phyloP scores from a whole-genome alignment of 2,888 invertebrate species.

The Pheosia tremula region DNA sequence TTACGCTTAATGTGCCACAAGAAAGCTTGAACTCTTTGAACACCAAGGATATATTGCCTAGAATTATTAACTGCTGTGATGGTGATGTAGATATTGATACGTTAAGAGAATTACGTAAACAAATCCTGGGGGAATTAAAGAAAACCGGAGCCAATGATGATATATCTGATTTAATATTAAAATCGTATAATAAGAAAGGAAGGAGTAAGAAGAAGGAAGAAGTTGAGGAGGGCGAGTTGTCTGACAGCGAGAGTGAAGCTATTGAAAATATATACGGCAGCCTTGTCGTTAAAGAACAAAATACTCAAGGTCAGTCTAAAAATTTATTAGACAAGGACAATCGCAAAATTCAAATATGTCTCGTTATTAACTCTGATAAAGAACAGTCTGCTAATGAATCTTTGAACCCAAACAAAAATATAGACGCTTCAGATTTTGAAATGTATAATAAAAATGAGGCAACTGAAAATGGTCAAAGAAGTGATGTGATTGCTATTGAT shows the following conservation, averaged over 20 bases:
- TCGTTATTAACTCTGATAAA: slow-evolving; percentile 48
- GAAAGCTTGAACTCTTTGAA: slow-evolving; percentile 70
- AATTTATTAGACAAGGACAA: slow-evolving; percentile 39
- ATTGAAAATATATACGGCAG: slow-evolving; percentile 75
- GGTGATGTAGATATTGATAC: slow-evolving; percentile 78
- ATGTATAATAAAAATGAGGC: slow-evolving; percentile 42
- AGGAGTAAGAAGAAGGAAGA: slow-evolving; percentile 52
- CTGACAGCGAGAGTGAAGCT: slow-evolving; percentile 77
- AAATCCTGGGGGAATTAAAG: slow-evolving; percentile 78
- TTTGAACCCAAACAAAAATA: slow-evolving; percentile 15
- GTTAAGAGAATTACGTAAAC: slow-evolving; percentile 72
- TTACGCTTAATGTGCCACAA: slow-evolving; percentile 75
- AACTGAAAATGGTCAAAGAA: slow-evolving; percentile 13
- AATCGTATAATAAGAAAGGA: slow-evolving; percentile 64
- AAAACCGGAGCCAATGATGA: slow-evolving; percentile 73
- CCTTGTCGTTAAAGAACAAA: slow-evolving; percentile 51
- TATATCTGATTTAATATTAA: slow-evolving; percentile 74
- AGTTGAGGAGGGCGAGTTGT: slow-evolving; percentile 77
- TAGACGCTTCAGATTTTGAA: slow-evolving; percentile 56
- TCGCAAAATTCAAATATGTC: slow-evolving; percentile 46
- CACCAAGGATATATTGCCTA: slow-evolving; percentile 71
- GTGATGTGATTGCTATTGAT: slow-evolving; percentile 2
- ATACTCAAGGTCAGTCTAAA: slow-evolving; percentile 20
- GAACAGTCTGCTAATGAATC: slow-evolving; percentile 52
- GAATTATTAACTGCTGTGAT: slow-evolving; percentile 74